These are phyloP conservation scores for Upupa epops DNA, from an alignment of 2,113 vertebrate genomes.

Conservation along the genomic window DNA sequence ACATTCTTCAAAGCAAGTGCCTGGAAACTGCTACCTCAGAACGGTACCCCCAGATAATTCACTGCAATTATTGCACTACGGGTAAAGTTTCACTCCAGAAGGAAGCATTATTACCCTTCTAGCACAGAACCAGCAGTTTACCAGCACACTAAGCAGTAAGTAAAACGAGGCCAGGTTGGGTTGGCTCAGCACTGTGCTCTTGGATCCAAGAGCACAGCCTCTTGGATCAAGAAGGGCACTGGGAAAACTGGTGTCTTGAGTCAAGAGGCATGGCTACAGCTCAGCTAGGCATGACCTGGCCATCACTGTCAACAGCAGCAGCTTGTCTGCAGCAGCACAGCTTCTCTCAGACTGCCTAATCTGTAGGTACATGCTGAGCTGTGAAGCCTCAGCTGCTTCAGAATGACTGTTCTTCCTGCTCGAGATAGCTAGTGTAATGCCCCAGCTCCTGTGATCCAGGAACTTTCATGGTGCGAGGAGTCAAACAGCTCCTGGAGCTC, in stretches of 20 bases:
- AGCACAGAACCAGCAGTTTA: conserved; percentile 13
- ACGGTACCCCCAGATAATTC: conserved; percentile 1
- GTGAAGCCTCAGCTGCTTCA: background rate
- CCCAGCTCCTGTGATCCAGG: fast-evolving
- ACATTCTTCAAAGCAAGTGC: conserved; percentile 28
- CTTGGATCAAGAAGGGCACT: background rate
- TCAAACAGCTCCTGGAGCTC: background rate
- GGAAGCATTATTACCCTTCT: background rate
- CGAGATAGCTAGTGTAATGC: background rate
- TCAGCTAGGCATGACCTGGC: background rate
- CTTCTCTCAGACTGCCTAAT: background rate
- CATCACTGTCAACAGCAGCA: background rate
- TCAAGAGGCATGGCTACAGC: background rate
- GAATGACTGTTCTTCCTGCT: background rate
- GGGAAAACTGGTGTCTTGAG: background rate
- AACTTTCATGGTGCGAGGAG: background rate
- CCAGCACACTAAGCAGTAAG: background rate
- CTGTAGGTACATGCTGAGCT: background rate
- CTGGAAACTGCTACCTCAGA: conserved; percentile 35
- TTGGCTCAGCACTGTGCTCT: fast-evolving
- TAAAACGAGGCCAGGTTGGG: background rate
- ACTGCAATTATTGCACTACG: background rate
- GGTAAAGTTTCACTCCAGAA: conserved; percentile 48
- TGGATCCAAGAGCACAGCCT: background rate
- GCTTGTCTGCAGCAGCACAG: background rate